phyloP scores from a whole-genome alignment of 92 coral and sea anemone species.

The Plumapathes pennacea region DNA sequence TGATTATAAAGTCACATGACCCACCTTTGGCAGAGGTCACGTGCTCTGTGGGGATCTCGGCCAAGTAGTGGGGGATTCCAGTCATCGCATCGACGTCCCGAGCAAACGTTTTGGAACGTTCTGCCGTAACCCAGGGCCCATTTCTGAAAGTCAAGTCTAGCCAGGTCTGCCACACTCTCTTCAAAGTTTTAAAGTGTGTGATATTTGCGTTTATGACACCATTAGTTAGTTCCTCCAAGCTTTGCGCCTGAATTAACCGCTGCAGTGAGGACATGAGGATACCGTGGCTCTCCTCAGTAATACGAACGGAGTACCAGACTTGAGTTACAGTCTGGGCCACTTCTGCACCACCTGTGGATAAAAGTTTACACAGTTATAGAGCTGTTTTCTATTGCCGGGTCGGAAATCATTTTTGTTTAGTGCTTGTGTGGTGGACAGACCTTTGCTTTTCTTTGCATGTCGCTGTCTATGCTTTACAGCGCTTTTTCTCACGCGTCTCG shows the following conservation, averaged over 20 bases:
- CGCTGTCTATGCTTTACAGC: too few species aligned
- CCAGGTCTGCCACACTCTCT: slow-evolving; percentile 57
- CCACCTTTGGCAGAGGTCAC: slow-evolving; percentile 21
- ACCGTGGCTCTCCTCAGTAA: background rate
- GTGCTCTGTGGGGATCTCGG: slow-evolving; percentile 39
- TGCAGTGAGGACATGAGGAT: slow-evolving; percentile 23
- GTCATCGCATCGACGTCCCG: background rate
- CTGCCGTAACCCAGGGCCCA: background rate
- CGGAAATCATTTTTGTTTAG: too few species aligned
- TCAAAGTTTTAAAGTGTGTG: slow-evolving; percentile 18
- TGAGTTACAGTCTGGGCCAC: background rate
- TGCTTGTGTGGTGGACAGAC: too few species aligned
- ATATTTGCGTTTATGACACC: slow-evolving; percentile 31
- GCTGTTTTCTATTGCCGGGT: background rate
- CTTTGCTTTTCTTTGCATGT: too few species aligned
- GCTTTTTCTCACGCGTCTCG: too few species aligned
- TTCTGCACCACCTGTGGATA: background rate
- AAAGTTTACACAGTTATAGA: background rate
- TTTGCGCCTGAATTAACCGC: slow-evolving; percentile 15
- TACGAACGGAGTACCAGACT: background rate
- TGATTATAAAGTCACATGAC: too few species aligned
- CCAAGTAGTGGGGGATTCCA: slow-evolving; percentile 12
- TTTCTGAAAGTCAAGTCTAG: slow-evolving; percentile 3
- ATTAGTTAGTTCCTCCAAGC: slow-evolving; percentile 21
- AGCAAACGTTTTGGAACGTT: slow-evolving; percentile 13